phyloP scores from a whole-genome alignment of 1,140 invertebrate species.

The Papilio dardanus region DNA sequence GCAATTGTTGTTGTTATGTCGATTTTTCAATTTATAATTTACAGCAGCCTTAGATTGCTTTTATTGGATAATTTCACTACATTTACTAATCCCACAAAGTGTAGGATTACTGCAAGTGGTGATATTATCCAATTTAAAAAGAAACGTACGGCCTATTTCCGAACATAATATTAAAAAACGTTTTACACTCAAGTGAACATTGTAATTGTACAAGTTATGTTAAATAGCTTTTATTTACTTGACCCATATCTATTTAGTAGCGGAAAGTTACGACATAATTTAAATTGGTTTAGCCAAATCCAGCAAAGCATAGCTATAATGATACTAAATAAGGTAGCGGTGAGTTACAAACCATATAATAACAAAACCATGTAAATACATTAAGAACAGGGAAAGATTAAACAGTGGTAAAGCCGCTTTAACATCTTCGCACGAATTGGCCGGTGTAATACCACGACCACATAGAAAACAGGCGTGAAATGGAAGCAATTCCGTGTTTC shows the following conservation, averaged over 20 bases:
- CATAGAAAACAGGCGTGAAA: too few species aligned
- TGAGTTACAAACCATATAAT: too few species aligned
- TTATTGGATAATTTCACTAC: slow-evolving; percentile 12
- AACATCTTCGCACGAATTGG: too few species aligned
- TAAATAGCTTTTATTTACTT: slow-evolving; percentile 5
- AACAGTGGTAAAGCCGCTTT: too few species aligned
- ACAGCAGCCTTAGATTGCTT: not conserved
- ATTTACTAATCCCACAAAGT: not conserved
- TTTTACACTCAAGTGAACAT: not conserved
- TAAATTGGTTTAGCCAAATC: not conserved
- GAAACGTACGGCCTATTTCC: not conserved
- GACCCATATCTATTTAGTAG: not conserved
- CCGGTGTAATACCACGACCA: too few species aligned
- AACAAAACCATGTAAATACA: too few species aligned
- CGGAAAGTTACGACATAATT: not conserved
- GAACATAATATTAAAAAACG: not conserved
- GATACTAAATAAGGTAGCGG: not conserved
- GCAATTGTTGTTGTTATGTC: not conserved
- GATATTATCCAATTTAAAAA: slow-evolving; percentile 20
- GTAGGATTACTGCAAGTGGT: slow-evolving; percentile 3
- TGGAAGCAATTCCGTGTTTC: too few species aligned
- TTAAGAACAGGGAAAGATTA: not conserved
- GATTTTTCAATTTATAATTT: not conserved
- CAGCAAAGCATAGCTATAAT: not conserved
- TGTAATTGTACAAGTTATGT: not conserved